Percentiles rank a stretch among this genome's conserved stretches.
Conservation (phyloP, 2,888 invertebrate species). For the Lapara coniferarum region DNA sequence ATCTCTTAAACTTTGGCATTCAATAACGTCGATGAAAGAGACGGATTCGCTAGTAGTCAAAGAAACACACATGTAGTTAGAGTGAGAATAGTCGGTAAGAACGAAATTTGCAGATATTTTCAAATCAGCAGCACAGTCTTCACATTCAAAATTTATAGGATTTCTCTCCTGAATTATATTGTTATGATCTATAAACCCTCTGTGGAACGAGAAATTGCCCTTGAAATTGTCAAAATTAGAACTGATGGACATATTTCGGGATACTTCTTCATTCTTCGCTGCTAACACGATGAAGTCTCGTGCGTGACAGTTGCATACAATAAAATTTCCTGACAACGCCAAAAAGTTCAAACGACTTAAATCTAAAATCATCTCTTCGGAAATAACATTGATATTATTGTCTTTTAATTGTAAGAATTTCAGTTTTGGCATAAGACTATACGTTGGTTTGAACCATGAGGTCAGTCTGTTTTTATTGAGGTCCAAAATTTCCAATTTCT, state of each 20-base stretch:
- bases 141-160: conserved; percentile 39
- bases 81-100: conserved; percentile 53
- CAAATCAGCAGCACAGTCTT: conserved; percentile 35
- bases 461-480: conserved; percentile 80
- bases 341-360: conserved; percentile 73
- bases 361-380: conserved; percentile 82
- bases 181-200: conserved; percentile 53
- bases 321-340: conserved; percentile 81
- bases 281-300: conserved; percentile 78
- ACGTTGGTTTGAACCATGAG: conserved; percentile 79
- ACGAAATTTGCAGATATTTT: conserved; percentile 48
- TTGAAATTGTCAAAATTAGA: neutral
- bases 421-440: conserved; percentile 64
- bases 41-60: conserved; percentile 45
- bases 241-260: conserved; percentile 17
- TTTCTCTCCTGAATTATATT: conserved; percentile 42
- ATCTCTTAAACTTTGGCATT: conserved; percentile 49
- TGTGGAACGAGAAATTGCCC: conserved; percentile 42
- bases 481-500: conserved; percentile 73
- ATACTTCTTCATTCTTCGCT: conserved; percentile 42
- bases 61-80: conserved; percentile 53
- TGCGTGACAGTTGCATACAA: conserved; percentile 84
- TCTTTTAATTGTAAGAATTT: conserved; percentile 70
- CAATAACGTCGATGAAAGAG: conserved; percentile 40
- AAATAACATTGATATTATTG: conserved; percentile 83